A percentile compares a stretch with the other conserved stretches of the same genome.
Evolutionary conservation across 1,140 invertebrate genomes (phyloP).

Genomic region (Ips nitidus): DNA sequence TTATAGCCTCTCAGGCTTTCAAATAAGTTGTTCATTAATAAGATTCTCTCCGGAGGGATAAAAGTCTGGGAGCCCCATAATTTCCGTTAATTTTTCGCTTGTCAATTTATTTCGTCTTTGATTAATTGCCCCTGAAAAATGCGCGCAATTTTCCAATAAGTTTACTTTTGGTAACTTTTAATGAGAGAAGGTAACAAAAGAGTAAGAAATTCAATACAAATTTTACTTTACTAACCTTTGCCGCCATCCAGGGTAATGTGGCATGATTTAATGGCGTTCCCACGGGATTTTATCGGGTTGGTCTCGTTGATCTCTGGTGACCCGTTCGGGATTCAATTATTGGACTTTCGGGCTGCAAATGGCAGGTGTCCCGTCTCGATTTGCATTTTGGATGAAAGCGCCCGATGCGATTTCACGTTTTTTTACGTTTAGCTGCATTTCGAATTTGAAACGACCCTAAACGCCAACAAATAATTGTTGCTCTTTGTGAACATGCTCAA

Average conservation of each 20-base stretch:
- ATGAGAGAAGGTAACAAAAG: too few species aligned
- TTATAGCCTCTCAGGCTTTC: conserved; percentile 3
- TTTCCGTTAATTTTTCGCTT: conserved; percentile 28
- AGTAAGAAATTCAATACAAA: too few species aligned
- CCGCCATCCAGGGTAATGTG: not conserved
- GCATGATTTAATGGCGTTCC: conserved; percentile 15
- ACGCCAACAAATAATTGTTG: not conserved
- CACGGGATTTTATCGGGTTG: conserved; percentile 3
- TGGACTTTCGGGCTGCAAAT: conserved; percentile 15
- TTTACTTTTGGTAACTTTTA: too few species aligned
- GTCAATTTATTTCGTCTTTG: conserved; percentile 18
- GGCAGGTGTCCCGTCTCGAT: conserved; percentile 22
- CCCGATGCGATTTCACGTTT: conserved; percentile 8
- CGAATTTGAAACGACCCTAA: not conserved
- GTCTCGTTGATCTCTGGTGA: conserved; percentile 18
- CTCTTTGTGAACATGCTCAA: not conserved
- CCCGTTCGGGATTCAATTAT: conserved; percentile 26
- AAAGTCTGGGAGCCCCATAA: conserved; percentile 9
- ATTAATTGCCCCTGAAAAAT: conserved; percentile 3
- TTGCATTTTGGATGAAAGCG: conserved; percentile 24
- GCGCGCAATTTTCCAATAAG: too few species aligned
- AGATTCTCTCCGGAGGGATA: conserved; percentile 10
- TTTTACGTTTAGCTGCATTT: conserved; percentile 7
- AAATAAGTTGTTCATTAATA: conserved; percentile 17
- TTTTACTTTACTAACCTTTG: too few species aligned